Percentiles rank a stretch among this genome's conserved stretches.
These are phyloP conservation scores for Polylopha cassiicola DNA, from an alignment of 2,888 invertebrate genomes.

Conservation along the genomic window DNA sequence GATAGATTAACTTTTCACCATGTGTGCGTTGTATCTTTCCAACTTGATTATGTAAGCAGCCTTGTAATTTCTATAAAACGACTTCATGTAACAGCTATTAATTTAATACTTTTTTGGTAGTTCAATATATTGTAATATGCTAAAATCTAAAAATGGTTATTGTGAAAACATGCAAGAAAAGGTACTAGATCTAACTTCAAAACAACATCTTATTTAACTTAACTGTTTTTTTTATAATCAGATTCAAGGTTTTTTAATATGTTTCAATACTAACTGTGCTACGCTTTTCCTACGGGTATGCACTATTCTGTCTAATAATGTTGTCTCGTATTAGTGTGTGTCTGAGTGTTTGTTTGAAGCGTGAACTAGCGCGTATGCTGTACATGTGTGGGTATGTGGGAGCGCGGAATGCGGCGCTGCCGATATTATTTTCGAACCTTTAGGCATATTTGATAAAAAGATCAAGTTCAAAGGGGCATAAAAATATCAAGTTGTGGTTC, in stretches of 20 bases:
- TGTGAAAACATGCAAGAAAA: no score
- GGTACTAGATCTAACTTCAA: no score
- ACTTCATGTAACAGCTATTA: constrained; percentile 10
- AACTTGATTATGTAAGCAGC: constrained; percentile 24
- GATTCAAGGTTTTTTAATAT: no score
- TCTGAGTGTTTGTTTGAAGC: constrained; percentile 29
- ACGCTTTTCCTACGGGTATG: background rate
- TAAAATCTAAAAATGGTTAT: no score
- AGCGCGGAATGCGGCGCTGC: constrained; percentile 60
- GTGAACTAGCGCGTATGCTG: constrained; percentile 20
- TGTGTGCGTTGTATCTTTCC: constrained; percentile 26
- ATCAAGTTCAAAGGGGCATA: constrained; percentile 72
- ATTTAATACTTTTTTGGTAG: constrained; percentile 10
- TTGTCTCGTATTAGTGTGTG: constrained; percentile 15
- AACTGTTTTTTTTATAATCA: no score
- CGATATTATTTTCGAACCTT: constrained; percentile 61
- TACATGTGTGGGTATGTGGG: constrained; percentile 41
- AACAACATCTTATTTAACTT: no score
- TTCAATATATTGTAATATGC: background rate
- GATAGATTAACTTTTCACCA: constrained; percentile 42
- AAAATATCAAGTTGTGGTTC: constrained; percentile 40
- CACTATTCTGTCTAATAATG: constrained; percentile 11
- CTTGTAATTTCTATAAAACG: constrained; percentile 18
- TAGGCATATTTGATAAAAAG: constrained; percentile 65
- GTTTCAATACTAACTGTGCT: no score